Evolutionary conservation across 2,113 vertebrate species (phyloP).

Genomic region (Cephalopterus ornatus): DNA sequence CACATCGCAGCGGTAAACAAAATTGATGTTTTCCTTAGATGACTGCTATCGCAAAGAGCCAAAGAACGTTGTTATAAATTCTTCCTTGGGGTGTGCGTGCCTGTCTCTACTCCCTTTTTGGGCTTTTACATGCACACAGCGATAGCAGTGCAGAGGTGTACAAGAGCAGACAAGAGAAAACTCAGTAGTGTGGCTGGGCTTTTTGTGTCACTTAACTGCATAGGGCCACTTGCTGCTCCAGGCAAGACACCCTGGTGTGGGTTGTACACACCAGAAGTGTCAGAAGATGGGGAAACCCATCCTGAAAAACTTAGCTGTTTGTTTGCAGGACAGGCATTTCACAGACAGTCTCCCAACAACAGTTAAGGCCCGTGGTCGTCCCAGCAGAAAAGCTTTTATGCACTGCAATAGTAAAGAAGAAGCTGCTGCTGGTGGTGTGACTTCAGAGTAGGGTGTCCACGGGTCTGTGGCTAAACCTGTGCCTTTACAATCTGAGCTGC

Average conservation of each 20-base stretch:
- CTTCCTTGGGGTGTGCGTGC: background rate
- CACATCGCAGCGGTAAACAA: background rate
- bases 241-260: background rate
- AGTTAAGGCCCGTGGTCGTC: accelerated
- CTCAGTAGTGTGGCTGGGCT: background rate
- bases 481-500: background rate
- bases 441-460: background rate
- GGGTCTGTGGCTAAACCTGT: background rate
- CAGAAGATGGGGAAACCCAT: background rate
- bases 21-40: constrained; percentile 30
- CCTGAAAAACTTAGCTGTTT: background rate
- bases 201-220: background rate
- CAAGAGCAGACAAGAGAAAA: background rate
- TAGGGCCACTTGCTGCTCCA: background rate
- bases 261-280: background rate
- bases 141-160: background rate
- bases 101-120: background rate
- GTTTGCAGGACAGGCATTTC: background rate
- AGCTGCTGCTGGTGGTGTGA: background rate
- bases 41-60: background rate
- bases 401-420: background rate
- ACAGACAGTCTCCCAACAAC: background rate
- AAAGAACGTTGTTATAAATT: constrained; percentile 28
- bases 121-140: accelerated
- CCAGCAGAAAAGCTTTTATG: background rate